Percentiles rank a stretch among this genome's conserved stretches.
phyloP scores from a whole-genome alignment of 1,140 invertebrate species.

The roundworm (Caenorhabditis elegans) region WBcel235 BX284606.5:3815001-3815500 shows the following conservation, averaged over 20 bases:
- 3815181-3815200: constrained; percentile 34
- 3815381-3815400: no score
- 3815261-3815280: constrained; percentile 42
- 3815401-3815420: no score
- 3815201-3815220: constrained; percentile 39
- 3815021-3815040: no score
- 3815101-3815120: not conserved
- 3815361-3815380: not conserved
- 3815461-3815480: no score
- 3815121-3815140: not conserved
- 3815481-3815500: no score
- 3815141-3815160: not conserved
- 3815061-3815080: not conserved
- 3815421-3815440: no score
- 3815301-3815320: constrained; percentile 44
- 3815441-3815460: no score
- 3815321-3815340: constrained; percentile 39
- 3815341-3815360: constrained; percentile 46
- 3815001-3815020: no score
- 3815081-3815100: not conserved
- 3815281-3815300: constrained; percentile 23
- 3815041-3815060: not conserved
- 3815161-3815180: not conserved
- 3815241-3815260: constrained; percentile 25
- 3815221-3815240: constrained; percentile 43